Percentiles rank a stretch among this genome's conserved stretches.
These are phyloP conservation scores for Monopis laevigella DNA, from an alignment of 2,888 invertebrate species.

Conservation along the genomic window DNA sequence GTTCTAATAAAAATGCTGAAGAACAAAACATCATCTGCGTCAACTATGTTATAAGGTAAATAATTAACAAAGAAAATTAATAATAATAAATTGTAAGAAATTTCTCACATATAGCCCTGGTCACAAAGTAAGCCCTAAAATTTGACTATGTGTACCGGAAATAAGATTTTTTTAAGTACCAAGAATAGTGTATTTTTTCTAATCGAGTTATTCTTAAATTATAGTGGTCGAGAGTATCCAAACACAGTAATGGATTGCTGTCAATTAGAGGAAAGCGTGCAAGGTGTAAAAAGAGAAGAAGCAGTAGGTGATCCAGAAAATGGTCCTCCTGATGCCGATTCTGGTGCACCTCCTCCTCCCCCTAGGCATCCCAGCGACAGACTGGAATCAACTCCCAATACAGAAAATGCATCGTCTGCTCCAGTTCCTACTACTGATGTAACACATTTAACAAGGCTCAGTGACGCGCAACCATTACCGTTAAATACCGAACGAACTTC, in stretches of 20 bases:
- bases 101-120: too few species aligned
- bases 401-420: conserved; percentile 48
- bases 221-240: conserved; percentile 87
- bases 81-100: too few species aligned
- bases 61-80: too few species aligned
- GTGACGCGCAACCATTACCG: conserved; percentile 49
- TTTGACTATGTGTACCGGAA: too few species aligned
- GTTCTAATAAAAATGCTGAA: conserved; percentile 94
- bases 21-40: conserved; percentile 98
- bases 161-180: too few species aligned
- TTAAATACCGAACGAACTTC: conserved; percentile 54
- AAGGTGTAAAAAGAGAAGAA: conserved; percentile 86
- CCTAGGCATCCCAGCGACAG: conserved; percentile 47
- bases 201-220: too few species aligned
- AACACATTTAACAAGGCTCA: conserved; percentile 53
- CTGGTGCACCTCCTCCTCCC: conserved; percentile 47
- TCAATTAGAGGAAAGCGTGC: conserved; percentile 85
- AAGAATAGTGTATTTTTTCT: too few species aligned
- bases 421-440: conserved; percentile 52
- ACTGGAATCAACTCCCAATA: conserved; percentile 46
- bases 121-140: too few species aligned
- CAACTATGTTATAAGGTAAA: conserved; percentile 96
- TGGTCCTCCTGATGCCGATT: conserved; percentile 88
- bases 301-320: conserved; percentile 84
- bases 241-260: conserved; percentile 94